Percentiles rank a stretch among this genome's conserved stretches.
phyloP scores from a whole-genome alignment of 1,140 invertebrate genomes.

The Meloidogyne floridensis region DNA sequence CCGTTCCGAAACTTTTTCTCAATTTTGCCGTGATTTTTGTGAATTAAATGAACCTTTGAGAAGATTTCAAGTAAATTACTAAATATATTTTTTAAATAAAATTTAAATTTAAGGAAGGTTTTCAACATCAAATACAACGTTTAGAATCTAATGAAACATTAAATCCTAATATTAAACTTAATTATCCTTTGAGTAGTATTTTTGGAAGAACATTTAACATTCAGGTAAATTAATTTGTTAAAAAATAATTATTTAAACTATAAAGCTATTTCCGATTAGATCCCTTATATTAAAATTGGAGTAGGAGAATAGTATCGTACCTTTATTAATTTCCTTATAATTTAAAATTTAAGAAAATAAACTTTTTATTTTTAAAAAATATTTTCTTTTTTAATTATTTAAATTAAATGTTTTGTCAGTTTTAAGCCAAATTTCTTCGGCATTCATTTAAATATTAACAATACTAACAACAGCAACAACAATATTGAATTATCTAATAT shows the following conservation, averaged over 20 bases:
- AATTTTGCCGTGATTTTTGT: slow-evolving; percentile 50
- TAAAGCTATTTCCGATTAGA: too few species aligned
- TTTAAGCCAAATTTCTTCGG: slow-evolving; percentile 45
- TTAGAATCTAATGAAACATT: slow-evolving; percentile 31
- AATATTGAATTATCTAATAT: slow-evolving; percentile 30
- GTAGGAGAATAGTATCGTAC: too few species aligned
- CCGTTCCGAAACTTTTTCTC: slow-evolving; percentile 37
- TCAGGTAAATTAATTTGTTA: slow-evolving; percentile 18
- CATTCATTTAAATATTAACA: slow-evolving; percentile 6
- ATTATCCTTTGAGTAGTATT: slow-evolving; percentile 38
- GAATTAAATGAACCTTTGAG: slow-evolving; percentile 44
- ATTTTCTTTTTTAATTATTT: too few species aligned
- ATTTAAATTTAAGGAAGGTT: slow-evolving; percentile 37
- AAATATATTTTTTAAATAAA: not conserved
- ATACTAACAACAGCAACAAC: slow-evolving; percentile 7
- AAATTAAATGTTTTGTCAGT: not conserved
- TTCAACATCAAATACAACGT: slow-evolving; percentile 31
- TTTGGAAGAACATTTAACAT: slow-evolving; percentile 41
- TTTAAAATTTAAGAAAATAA: not conserved
- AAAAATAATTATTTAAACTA: too few species aligned
- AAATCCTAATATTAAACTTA: slow-evolving; percentile 14
- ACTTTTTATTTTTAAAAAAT: not conserved
- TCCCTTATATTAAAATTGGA: too few species aligned
- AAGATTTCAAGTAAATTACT: slow-evolving; percentile 39
- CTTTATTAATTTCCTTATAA: too few species aligned